phyloP scores from a whole-genome alignment of 1,140 invertebrate species.

The Galleria mellonella region DNA sequence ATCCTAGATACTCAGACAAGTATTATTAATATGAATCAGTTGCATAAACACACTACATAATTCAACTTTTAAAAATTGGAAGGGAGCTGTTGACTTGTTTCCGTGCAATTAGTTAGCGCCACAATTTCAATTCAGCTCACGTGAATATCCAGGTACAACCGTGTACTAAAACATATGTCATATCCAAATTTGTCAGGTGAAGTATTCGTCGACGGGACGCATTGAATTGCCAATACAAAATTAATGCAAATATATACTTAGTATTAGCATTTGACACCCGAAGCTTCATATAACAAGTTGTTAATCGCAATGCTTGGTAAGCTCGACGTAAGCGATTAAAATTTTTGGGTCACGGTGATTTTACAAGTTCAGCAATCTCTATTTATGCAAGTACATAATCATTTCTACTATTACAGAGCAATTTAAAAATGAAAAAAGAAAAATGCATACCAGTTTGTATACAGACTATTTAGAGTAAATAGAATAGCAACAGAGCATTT shows the following conservation, averaged over 20 bases:
- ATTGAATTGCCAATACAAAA: conserved; percentile 49
- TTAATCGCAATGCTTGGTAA: conserved; percentile 29
- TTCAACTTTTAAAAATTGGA: too few species aligned
- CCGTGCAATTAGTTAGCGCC: too few species aligned
- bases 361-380: not conserved
- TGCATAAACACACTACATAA: too few species aligned
- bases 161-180: conserved; percentile 51
- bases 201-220: conserved; percentile 22
- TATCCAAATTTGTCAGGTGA: conserved; percentile 40
- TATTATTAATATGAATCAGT: not conserved
- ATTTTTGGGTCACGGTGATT: conserved; percentile 40
- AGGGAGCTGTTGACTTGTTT: too few species aligned
- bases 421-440: too few species aligned
- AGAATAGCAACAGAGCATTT: too few species aligned
- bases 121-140: conserved; percentile 24
- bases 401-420: too few species aligned
- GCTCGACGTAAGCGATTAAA: conserved; percentile 16
- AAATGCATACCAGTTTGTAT: too few species aligned
- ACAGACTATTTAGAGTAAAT: too few species aligned
- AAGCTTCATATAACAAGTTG: conserved; percentile 10
- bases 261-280: conserved; percentile 26
- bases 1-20: conserved; percentile 1
- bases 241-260: conserved; percentile 49
- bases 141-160: conserved; percentile 19
- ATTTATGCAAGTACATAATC: too few species aligned